Percentiles rank a stretch among this genome's conserved stretches.
Evolutionary conservation across 2,113 vertebrate genomes (phyloP).

Genomic region (Vulpes vulpes): DNA sequence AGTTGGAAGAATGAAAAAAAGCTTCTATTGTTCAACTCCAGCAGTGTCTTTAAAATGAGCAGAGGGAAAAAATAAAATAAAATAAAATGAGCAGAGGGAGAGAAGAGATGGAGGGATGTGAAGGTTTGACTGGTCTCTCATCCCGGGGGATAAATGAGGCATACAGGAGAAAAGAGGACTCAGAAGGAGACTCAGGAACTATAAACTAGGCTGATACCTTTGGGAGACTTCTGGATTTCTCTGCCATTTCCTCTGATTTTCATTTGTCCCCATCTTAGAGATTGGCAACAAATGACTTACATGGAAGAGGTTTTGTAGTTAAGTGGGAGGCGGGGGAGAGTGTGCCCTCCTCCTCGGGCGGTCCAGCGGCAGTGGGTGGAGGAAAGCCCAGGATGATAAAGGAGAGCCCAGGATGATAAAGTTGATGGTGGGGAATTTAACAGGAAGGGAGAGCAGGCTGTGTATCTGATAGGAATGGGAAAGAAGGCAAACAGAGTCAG

Average conservation of each 20-base stretch:
- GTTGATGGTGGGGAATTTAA: not conserved
- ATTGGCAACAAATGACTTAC: not conserved
- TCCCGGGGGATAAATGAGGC: not conserved
- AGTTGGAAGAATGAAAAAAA: not conserved
- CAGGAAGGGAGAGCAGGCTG: not conserved
- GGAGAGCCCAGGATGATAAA: not conserved
- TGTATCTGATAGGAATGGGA: not conserved
- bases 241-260: not conserved
- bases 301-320: not conserved
- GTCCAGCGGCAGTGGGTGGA: accelerated
- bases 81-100: not conserved
- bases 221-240: not conserved
- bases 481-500: not conserved
- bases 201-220: not conserved
- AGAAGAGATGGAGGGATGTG: not conserved
- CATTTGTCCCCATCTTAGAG: not conserved
- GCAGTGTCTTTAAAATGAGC: not conserved
- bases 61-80: too few relatives aligned
- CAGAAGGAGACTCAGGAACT: not conserved
- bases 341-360: too few relatives aligned
- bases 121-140: not conserved
- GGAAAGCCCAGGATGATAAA: not conserved
- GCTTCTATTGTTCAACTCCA: not conserved
- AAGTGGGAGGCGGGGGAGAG: not conserved
- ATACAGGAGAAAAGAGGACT: not conserved